A percentile compares a stretch with the other conserved stretches of the same genome.
phyloP scores from a whole-genome alignment of 2,113 vertebrate species.

The Actenoides hombroni region DNA sequence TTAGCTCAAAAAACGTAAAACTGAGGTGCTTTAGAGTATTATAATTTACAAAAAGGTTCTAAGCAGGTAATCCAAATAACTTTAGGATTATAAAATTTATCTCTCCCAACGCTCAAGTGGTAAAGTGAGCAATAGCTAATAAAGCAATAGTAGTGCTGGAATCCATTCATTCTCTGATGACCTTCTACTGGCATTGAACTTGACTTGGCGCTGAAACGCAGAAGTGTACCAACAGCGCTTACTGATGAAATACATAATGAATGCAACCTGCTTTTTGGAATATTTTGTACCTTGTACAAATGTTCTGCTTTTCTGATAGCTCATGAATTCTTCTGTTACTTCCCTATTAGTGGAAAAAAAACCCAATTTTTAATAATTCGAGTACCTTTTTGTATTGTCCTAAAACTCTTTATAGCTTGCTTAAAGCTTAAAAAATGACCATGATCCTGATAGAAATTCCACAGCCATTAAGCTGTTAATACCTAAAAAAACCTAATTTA shows the following conservation, averaged over 20 bases:
- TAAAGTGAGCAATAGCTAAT: conserved; percentile 49
- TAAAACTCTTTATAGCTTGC: not conserved
- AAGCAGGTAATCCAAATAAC: conserved; percentile 40
- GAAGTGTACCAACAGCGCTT: conserved; percentile 9
- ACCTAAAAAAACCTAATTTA: conserved; percentile 11
- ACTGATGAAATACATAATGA: conserved; percentile 33
- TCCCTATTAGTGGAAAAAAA: not conserved
- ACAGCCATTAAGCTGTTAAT: conserved; percentile 1
- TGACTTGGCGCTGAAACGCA: not conserved
- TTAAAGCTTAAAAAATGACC: not conserved
- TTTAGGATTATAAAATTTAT: conserved; percentile 50
- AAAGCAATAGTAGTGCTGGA: conserved; percentile 35
- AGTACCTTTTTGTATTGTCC: not conserved
- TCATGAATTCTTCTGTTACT: not conserved
- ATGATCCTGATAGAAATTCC: not conserved
- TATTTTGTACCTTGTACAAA: not conserved
- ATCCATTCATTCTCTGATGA: not conserved
- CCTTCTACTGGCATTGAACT: conserved; percentile 58
- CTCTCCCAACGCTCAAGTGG: not conserved
- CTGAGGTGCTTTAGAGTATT: not conserved
- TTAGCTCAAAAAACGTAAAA: not conserved
- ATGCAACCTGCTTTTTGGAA: conserved; percentile 17
- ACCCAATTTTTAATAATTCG: not conserved
- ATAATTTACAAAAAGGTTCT: conserved; percentile 40
- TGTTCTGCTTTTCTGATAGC: not conserved